Conservation (phyloP, 2,113 vertebrate genomes). For the Paedocypris sp. region DNA sequence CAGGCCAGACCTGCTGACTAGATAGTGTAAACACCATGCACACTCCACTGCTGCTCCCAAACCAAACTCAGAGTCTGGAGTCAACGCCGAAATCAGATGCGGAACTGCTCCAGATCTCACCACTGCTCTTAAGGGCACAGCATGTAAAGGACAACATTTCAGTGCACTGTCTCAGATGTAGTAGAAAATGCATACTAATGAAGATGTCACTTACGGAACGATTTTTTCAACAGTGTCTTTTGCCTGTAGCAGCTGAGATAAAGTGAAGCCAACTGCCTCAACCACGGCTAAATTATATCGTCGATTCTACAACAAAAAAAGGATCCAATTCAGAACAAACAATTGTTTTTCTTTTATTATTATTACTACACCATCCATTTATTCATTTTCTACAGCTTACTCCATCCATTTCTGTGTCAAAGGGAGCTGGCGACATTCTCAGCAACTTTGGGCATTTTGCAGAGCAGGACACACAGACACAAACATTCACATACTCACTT, state of each 20-base stretch:
- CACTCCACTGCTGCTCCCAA: conserved; percentile 75
- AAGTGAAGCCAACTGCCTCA: conserved; percentile 79
- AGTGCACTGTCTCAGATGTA: background rate
- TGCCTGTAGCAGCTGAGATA: conserved; percentile 87
- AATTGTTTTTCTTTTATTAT: no score
- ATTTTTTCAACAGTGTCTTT: conserved; percentile 69
- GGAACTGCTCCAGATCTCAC: conserved; percentile 66
- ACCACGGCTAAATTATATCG: conserved; percentile 73
- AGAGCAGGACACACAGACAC: no score
- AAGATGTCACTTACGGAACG: conserved; percentile 73
- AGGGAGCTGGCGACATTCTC: no score
- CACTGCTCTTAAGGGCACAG: conserved; percentile 56
- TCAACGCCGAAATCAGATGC: conserved; percentile 65
- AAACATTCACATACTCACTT: no score
- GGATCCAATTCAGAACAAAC: no score
- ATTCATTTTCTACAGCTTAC: no score
- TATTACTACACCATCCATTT: no score
- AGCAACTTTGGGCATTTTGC: no score
- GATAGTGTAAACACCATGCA: conserved; percentile 91
- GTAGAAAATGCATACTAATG: no score
- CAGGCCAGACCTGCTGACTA: conserved; percentile 71
- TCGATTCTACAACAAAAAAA: conserved; percentile 55
- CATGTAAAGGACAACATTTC: background rate
- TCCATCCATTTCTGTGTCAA: no score
- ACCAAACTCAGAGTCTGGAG: conserved; percentile 59